phyloP scores from a whole-genome alignment of 2,113 vertebrate species.

The Pelusios castaneus region DNA sequence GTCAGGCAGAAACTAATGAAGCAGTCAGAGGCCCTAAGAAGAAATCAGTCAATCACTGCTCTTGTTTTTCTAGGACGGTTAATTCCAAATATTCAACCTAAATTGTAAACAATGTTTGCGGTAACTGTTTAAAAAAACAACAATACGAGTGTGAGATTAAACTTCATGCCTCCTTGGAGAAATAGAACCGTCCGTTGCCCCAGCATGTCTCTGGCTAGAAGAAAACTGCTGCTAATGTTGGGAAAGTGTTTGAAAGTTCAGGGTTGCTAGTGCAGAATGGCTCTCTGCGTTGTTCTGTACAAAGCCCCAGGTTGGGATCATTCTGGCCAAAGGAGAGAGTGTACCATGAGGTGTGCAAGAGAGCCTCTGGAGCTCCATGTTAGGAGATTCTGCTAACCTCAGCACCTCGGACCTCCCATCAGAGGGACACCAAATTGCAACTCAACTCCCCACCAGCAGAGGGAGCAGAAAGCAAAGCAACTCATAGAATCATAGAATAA shows the following conservation, averaged over 20 bases:
- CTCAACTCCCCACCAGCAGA: not conserved
- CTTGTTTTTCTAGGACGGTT: not conserved
- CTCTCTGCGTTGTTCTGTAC: not conserved
- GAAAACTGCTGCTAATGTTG: not conserved
- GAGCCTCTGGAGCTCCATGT: not conserved
- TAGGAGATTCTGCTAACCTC: not conserved
- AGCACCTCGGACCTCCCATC: not conserved
- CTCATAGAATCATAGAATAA: no score
- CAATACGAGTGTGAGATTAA: not conserved
- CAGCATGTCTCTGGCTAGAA: slow-evolving; percentile 7
- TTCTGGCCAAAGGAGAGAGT: not conserved
- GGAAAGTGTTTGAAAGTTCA: not conserved
- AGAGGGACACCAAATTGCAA: not conserved
- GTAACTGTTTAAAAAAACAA: not conserved
- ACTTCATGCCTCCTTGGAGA: not conserved
- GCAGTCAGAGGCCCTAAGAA: not conserved
- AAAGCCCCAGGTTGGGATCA: not conserved
- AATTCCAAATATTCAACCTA: not conserved
- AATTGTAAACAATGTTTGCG: not conserved
- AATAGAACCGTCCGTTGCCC: not conserved
- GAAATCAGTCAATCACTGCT: not conserved
- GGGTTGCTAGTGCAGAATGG: not conserved
- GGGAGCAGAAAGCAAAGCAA: not conserved
- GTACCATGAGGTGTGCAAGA: not conserved
- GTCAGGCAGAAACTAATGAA: not conserved